These are phyloP conservation scores for Sericinus montela DNA, from an alignment of 2,888 invertebrate genomes.

Conservation along the genomic window DNA sequence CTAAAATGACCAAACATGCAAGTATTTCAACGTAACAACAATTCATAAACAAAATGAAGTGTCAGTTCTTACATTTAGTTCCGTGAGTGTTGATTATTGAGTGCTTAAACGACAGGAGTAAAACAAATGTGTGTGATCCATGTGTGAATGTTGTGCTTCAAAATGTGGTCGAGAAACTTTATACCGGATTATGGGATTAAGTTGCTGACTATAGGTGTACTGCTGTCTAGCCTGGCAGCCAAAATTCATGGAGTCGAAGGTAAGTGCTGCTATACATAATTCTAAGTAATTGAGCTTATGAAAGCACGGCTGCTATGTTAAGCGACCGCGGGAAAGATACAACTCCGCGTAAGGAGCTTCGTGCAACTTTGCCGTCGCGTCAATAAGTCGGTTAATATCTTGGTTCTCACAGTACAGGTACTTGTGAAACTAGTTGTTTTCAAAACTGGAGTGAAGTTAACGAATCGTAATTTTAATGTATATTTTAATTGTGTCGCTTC, in stretches of 20 bases:
- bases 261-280: constrained; percentile 52
- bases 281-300: constrained; percentile 63
- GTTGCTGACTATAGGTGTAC: constrained; percentile 68
- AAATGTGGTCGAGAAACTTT: constrained; percentile 85
- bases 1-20: constrained; percentile 70
- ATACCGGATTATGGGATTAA: constrained; percentile 84
- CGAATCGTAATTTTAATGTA: constrained; percentile 70
- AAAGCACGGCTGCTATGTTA: constrained; percentile 60
- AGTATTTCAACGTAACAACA: constrained; percentile 64
- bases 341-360: constrained; percentile 46
- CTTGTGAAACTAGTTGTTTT: constrained; percentile 74
- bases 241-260: constrained; percentile 79
- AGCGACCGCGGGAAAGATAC: constrained; percentile 48
- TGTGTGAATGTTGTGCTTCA: constrained; percentile 80
- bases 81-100: constrained; percentile 73
- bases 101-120: constrained; percentile 71
- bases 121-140: constrained; percentile 79
- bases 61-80: constrained; percentile 74
- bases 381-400: constrained; percentile 56
- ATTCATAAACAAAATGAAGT: constrained; percentile 78
- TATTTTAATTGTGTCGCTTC: constrained; percentile 62
- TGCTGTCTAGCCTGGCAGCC: constrained; percentile 65
- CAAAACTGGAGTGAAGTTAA: constrained; percentile 76
- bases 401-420: constrained; percentile 70
- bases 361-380: constrained; percentile 34